Evolutionary conservation across 2,113 vertebrate genomes (phyloP).

Genomic region (Hippocampus zosterae): DNA sequence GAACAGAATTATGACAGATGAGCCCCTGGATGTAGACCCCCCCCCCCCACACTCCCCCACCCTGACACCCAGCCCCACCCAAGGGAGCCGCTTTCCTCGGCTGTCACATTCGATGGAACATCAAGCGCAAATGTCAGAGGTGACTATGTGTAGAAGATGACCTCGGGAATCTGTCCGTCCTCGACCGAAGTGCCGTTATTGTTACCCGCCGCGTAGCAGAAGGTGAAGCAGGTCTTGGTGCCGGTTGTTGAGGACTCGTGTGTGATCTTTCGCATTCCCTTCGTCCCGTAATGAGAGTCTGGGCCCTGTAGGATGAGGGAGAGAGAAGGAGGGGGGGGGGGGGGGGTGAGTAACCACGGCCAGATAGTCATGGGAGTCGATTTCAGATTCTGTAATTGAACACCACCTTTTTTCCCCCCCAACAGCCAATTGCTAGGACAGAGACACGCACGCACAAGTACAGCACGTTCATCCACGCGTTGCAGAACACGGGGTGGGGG

Average conservation of each 20-base stretch:
- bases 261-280: constrained; percentile 94
- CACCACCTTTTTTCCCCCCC: too few relatives aligned
- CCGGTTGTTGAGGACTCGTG: constrained; percentile 90
- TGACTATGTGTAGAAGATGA: constrained; percentile 97
- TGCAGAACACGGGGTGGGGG: background rate
- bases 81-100: constrained; percentile 37
- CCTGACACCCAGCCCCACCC: background rate
- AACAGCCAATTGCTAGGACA: too few relatives aligned
- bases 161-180: constrained; percentile 95
- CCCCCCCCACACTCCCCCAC: background rate
- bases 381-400: background rate
- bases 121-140: constrained; percentile 18
- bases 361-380: background rate
- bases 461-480: background rate
- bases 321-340: background rate
- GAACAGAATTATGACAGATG: constrained; percentile 44
- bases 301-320: constrained; percentile 76
- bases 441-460: too few relatives aligned
- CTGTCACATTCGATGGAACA: constrained; percentile 60
- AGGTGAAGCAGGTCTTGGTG: constrained; percentile 94
- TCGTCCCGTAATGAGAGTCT: constrained; percentile 96
- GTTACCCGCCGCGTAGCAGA: constrained; percentile 96
- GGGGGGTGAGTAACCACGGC: background rate
- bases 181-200: constrained; percentile 98
- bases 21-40: constrained; percentile 39